phyloP scores from a whole-genome alignment of 1,140 invertebrate genomes.

The Ectropis grisescens region DNA sequence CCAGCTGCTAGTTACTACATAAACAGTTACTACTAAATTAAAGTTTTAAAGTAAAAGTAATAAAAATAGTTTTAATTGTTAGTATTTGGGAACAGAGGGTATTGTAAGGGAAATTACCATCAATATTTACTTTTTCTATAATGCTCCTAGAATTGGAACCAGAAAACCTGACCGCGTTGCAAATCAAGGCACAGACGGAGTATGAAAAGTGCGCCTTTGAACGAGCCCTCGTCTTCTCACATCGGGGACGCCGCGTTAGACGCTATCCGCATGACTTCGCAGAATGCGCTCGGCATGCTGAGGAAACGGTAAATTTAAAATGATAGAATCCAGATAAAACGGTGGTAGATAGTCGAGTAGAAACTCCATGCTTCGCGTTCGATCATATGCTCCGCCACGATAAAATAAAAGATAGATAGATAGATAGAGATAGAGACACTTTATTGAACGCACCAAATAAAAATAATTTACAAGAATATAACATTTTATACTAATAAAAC shows the following conservation, averaged over 20 bases:
- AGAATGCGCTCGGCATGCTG: slow-evolving; percentile 42
- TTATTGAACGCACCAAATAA: too few species aligned
- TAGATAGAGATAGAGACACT: too few species aligned
- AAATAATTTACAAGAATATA: too few species aligned
- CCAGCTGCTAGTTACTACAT: too few species aligned
- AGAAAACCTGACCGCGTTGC: slow-evolving; percentile 39
- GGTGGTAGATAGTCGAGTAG: too few species aligned
- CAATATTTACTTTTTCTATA: slow-evolving; percentile 7
- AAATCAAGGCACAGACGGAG: slow-evolving; percentile 50
- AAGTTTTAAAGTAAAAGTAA: neutral
- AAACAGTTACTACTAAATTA: too few species aligned
- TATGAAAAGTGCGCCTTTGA: slow-evolving; percentile 58
- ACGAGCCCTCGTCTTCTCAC: slow-evolving; percentile 35
- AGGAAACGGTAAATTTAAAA: slow-evolving; percentile 54
- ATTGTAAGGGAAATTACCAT: too few species aligned
- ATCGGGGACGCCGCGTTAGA: slow-evolving; percentile 27
- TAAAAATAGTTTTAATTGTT: neutral
- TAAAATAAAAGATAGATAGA: too few species aligned
- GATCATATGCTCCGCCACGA: too few species aligned
- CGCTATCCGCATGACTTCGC: slow-evolving; percentile 42
- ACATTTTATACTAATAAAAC: too few species aligned
- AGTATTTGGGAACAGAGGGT: neutral
- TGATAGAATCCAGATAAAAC: too few species aligned
- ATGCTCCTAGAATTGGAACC: slow-evolving; percentile 55
- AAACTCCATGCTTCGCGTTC: too few species aligned